Evolutionary conservation across 2,113 vertebrate genomes (phyloP).

Genomic region (Dromaius novaehollandiae): DNA sequence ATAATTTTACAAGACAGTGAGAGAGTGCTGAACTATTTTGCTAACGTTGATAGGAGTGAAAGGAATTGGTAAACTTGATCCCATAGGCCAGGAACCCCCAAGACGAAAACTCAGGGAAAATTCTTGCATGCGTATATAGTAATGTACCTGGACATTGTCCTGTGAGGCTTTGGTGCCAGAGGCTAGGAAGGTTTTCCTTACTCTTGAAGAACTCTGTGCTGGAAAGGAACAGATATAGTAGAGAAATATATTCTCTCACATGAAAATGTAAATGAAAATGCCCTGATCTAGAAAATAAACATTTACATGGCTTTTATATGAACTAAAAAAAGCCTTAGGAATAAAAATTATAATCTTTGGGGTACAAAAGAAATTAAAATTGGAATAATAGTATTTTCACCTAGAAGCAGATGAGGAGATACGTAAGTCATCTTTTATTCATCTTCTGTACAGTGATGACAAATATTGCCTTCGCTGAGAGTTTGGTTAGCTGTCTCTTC

Average conservation of each 20-base stretch:
- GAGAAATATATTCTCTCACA: background rate
- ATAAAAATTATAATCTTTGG: background rate
- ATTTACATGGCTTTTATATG: background rate
- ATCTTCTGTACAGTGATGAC: background rate
- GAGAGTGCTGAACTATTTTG: background rate
- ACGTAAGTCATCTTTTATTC: background rate
- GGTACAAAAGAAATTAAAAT: background rate
- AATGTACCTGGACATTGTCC: background rate
- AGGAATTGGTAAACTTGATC: background rate
- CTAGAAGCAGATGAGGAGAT: background rate
- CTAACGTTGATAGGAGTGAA: background rate
- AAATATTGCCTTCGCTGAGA: conserved; percentile 16
- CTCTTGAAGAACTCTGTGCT: background rate
- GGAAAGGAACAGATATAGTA: background rate
- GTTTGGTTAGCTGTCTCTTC: background rate
- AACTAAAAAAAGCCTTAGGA: background rate
- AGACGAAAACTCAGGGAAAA: background rate
- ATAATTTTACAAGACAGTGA: background rate
- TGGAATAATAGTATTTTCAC: background rate
- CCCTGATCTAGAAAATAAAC: background rate
- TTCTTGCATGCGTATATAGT: background rate
- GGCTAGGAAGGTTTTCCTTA: background rate
- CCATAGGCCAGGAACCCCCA: background rate
- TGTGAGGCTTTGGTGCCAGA: background rate
- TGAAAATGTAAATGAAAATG: background rate